phyloP scores from a whole-genome alignment of 2,888 invertebrate species.

The Diabrotica balteata region DNA sequence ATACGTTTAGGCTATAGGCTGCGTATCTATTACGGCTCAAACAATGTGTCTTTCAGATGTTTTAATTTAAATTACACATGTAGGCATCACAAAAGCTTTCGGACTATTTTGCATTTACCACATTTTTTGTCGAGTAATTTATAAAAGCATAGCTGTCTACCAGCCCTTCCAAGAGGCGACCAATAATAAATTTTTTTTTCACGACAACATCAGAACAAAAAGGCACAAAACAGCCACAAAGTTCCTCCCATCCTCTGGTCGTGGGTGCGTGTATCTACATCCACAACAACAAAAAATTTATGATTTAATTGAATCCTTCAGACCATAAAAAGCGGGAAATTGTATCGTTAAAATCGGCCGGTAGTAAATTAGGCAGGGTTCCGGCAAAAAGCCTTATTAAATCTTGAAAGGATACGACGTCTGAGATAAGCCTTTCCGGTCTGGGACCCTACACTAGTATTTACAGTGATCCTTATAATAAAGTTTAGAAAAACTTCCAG shows the following conservation, averaged over 20 bases:
- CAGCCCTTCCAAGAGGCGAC: neutral
- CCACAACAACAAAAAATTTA: slow-evolving; percentile 24
- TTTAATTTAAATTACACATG: too few relatives aligned
- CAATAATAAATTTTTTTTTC: slow-evolving; percentile 3
- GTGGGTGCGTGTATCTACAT: slow-evolving; percentile 9
- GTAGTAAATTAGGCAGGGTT: slow-evolving; percentile 34
- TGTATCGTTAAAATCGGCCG: slow-evolving; percentile 31
- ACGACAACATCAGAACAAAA: neutral
- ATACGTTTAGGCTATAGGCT: too few relatives aligned
- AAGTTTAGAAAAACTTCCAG: slow-evolving; percentile 50
- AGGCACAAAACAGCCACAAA: neutral
- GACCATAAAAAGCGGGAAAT: slow-evolving; percentile 33
- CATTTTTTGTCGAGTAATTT: too few relatives aligned
- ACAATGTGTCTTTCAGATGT: too few relatives aligned
- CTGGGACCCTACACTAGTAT: slow-evolving; percentile 35
- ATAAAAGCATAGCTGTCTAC: too few relatives aligned
- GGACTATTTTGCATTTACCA: too few relatives aligned
- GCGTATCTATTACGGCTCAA: too few relatives aligned
- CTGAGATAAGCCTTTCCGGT: slow-evolving; percentile 41
- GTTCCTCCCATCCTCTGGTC: neutral
- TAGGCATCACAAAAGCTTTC: too few relatives aligned
- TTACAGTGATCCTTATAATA: slow-evolving; percentile 52
- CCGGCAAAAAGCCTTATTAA: slow-evolving; percentile 44
- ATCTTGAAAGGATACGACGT: slow-evolving; percentile 43
- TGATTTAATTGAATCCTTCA: slow-evolving; percentile 33